phyloP scores from a whole-genome alignment of 2,797 vertebrate genomes.

The Rhynchonycteris naso region DNA sequence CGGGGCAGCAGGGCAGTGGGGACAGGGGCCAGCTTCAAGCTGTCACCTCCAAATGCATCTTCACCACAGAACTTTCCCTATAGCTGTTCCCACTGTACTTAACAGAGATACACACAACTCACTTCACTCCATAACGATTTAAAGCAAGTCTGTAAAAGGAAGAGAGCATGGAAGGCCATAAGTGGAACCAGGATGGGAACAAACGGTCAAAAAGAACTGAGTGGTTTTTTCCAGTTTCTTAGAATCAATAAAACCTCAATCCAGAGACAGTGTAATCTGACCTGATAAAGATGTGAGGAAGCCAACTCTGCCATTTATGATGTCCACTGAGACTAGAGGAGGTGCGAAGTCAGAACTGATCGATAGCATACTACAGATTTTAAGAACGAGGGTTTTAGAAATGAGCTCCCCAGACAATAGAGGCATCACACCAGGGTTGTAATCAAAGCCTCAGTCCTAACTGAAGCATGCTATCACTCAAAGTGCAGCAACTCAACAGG shows the following conservation, averaged over 20 bases:
- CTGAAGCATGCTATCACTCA: neutral
- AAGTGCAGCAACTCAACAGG: neutral
- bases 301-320: neutral
- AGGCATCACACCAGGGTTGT: neutral
- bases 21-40: neutral
- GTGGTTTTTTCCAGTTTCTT: fast-evolving
- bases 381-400: neutral
- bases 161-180: fast-evolving
- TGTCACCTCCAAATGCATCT: neutral
- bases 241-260: neutral
- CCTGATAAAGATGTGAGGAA: neutral
- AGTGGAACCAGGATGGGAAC: fast-evolving
- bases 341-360: fast-evolving
- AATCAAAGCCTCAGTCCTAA: neutral
- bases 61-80: no score
- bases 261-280: fast-evolving
- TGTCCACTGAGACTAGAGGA: neutral
- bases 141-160: neutral
- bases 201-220: neutral
- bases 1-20: neutral
- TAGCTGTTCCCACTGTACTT: no score
- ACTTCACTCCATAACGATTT: no score
- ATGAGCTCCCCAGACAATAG: neutral
- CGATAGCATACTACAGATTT: no score
- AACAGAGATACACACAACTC: neutral